These are phyloP conservation scores for Calosoma granatense DNA, from an alignment of 1,140 invertebrate genomes.

Conservation along the genomic window DNA sequence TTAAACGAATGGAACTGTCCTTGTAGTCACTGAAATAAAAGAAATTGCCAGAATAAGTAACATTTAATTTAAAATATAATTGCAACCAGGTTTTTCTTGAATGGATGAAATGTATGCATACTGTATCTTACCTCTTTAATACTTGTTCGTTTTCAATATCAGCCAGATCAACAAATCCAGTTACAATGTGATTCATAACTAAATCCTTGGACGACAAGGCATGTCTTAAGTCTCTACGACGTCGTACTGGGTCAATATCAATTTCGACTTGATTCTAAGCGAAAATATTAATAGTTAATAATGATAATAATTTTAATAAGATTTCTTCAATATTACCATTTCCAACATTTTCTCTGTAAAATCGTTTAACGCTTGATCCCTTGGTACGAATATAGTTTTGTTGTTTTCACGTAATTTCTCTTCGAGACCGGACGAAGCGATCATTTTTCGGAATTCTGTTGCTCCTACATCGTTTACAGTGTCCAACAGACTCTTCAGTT, in stretches of 20 bases:
- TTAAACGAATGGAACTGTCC: constrained; percentile 46
- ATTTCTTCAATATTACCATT: constrained; percentile 25
- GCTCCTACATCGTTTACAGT: constrained; percentile 42
- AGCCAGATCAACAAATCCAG: constrained; percentile 36
- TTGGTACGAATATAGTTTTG: constrained; percentile 45
- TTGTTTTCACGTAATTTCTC: constrained; percentile 35
- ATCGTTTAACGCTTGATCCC: constrained; percentile 41
- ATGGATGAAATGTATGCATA: constrained; percentile 1
- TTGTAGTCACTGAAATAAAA: constrained; percentile 37
- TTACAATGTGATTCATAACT: constrained; percentile 35
- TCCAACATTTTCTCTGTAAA: constrained; percentile 35
- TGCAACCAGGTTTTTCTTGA: no score
- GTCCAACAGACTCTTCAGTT: constrained; percentile 39
- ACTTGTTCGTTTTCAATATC: constrained; percentile 38
- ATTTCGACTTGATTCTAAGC: not conserved
- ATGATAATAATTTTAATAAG: not conserved
- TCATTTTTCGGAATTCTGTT: constrained; percentile 41
- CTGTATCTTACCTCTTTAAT: constrained; percentile 28
- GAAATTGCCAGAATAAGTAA: not conserved
- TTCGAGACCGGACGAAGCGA: constrained; percentile 35
- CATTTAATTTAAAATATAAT: not conserved
- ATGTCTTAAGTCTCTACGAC: constrained; percentile 21
- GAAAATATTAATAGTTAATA: not conserved
- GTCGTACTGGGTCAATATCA: constrained; percentile 21
- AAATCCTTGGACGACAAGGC: constrained; percentile 28